Conservation (phyloP, 2,113 vertebrate species). For the Microcebus ravelobensis region DNA sequence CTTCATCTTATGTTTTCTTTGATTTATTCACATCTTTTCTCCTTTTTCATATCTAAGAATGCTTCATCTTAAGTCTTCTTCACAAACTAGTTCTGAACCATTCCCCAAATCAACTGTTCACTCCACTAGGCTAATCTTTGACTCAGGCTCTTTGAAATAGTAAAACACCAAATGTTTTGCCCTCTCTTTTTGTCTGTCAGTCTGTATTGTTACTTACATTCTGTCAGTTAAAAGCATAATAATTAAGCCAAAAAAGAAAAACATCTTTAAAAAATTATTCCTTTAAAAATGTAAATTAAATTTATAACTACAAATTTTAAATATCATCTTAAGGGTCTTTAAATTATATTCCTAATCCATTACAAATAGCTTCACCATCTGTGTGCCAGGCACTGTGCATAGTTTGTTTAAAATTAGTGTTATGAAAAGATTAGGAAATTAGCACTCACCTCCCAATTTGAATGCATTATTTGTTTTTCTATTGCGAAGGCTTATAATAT, state of each 20-base stretch:
- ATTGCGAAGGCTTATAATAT: background rate
- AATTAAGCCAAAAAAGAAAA: conserved; percentile 30
- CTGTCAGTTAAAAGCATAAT: conserved; percentile 36
- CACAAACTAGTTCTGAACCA: background rate
- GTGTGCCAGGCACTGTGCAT: background rate
- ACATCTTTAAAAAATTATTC: background rate
- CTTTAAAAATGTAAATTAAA: conserved; percentile 44
- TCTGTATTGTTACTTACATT: conserved; percentile 30
- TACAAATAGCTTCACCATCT: background rate
- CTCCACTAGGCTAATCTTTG: background rate
- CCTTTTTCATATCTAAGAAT: conserved; percentile 1
- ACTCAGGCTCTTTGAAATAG: background rate
- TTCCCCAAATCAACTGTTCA: background rate
- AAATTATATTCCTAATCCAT: background rate
- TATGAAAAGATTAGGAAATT: conserved; percentile 35
- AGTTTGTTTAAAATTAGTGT: conserved; percentile 33
- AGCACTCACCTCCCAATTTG: background rate
- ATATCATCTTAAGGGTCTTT: conserved; percentile 6
- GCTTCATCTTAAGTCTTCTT: conserved; percentile 22
- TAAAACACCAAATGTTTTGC: background rate
- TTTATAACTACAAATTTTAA: conserved; percentile 18
- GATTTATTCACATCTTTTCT: background rate
- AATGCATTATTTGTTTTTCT: background rate
- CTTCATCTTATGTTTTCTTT: background rate
- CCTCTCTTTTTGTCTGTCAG: background rate